These are phyloP conservation scores for Lycodopsis pacificus DNA, from an alignment of 2,797 vertebrate species.

Conservation along the genomic window DNA sequence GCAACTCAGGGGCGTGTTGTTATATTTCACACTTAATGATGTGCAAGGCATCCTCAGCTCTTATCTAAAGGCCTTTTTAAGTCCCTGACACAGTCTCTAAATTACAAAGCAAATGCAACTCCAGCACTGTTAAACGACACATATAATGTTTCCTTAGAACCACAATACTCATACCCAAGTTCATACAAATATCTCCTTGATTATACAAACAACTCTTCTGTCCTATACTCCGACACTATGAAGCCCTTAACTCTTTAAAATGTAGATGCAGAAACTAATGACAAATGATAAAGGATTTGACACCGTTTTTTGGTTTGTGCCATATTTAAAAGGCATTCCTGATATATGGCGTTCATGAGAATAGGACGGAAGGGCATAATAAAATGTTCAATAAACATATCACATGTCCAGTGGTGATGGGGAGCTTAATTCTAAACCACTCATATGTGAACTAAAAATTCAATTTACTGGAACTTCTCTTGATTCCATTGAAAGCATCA, in stretches of 20 bases:
- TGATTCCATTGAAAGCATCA: background rate
- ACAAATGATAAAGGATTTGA: background rate
- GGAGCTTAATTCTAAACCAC: background rate
- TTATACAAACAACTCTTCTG: background rate
- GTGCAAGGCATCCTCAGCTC: slow-evolving; percentile 76
- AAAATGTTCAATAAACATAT: background rate
- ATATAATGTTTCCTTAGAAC: slow-evolving; percentile 47
- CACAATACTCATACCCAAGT: slow-evolving; percentile 9
- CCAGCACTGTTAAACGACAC: slow-evolving; percentile 55
- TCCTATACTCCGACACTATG: background rate
- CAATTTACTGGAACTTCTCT: background rate
- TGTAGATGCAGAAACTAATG: background rate
- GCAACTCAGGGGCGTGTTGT: slow-evolving; percentile 79
- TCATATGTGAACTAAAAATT: slow-evolving; percentile 1
- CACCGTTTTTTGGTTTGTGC: background rate
- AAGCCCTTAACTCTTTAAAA: background rate
- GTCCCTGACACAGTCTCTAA: slow-evolving; percentile 70
- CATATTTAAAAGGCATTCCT: background rate
- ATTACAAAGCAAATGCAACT: slow-evolving; percentile 66
- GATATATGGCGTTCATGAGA: background rate
- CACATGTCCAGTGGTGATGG: background rate
- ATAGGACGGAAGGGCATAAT: too few species aligned
- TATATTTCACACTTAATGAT: slow-evolving; percentile 86
- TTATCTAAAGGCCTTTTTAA: slow-evolving; percentile 79
- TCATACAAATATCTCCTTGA: slow-evolving; percentile 18